Base-by-base conservation (phyloP, 1,140 invertebrate genomes). In the Ips nitidus region DNA sequence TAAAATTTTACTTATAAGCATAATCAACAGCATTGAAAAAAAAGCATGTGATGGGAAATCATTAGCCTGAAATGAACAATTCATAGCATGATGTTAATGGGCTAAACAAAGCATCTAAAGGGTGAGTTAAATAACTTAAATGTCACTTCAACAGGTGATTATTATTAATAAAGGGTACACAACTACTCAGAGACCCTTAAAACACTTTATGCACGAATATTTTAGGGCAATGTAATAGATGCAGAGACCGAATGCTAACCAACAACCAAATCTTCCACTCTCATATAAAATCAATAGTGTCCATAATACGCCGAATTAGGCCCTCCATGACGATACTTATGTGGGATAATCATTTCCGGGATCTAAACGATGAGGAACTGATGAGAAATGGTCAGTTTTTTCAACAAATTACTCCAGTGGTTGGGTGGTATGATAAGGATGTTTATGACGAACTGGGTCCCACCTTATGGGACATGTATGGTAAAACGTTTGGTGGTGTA, bases 271-370 rank as follows among this genome's bases (percentile, higher is more conserved):
- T 77, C 43, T 94, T 91, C 74, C 75, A 93, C 0, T 82, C 86
- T 22, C 92, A 95, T 75, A 83, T 95, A 5, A 78, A 83, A n/a
- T 81, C 81, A 2, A 81, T 92, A 41, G 85, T 86, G 1, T 81
- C 84, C 52, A 86, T 86, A 63, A 84, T 94, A 8, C 86, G 86
- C 56, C 82, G 84, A 39, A 84, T 85, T 6, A 88, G 86, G 80
- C 86, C 89, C 0, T 80, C 84, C 2, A 38, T 78, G 5, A 62
- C 55, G 61, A 82, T 94, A 36, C 88, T 85, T 42, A 90, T 98
- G 74, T 98, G 97, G 97, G 95, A 98, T 78, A 96, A 98, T 79
- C 96, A 97, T 91, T 78, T 98, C 47, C 83, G 94, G 42, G 84
- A 88, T 40, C 87, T 94, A 74, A 85, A 86, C 8, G 78, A 86